Evolutionary conservation across 2,113 vertebrate genomes (phyloP), one percentile per base, ranked within the genome.

Genomic region (Syrmaticus mikado): DNA sequence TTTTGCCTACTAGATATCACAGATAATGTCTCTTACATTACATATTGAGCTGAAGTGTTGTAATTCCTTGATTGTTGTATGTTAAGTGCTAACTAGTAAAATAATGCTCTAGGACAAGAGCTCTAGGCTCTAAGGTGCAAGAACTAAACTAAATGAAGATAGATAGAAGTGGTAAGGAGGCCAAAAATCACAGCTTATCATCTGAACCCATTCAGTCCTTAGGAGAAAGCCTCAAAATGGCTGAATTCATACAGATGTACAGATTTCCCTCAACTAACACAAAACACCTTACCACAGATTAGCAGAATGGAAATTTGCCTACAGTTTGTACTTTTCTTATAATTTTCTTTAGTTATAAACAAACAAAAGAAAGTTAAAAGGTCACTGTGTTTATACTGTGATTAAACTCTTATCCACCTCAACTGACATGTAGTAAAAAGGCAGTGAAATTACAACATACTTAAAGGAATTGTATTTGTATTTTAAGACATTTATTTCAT

Each of bases 331-430:
- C 41, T 41, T 41, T 41, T 41, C 41, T 41, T 41, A 84, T 40
- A 61, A 12, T 52, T 57, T 6, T 82, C 8, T 85, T 87, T 10
- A 34, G 7, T n/a, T 52, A 52, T 30, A 87, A 79, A 72, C 4
- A 78, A 74, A 46, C 8, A 10, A 30, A 32, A 55, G 55, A 71
- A 73, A 83, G 58, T 8, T 22, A 22, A 64, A 17, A 75, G 7
- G 13, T 5, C 1, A 2, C 21, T 74, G 0, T 41, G 21, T 45
- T 78, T 38, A 46, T 20, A n/a, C 8, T 2, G 0, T 46, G 45
- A 57, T 48, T 81, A 67, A 84, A 43, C 13, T 78, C 2, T 7
- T 70, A 60, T 79, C n/a, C 13, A 48, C 18, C 67, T 30, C 4
- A 92, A 12, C 6, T 68, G 8, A 14, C 72, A 25, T 3, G 66